These are phyloP conservation scores for Periplaneta americana DNA, from an alignment of 1,140 invertebrate species.

Conservation along the genomic window DNA sequence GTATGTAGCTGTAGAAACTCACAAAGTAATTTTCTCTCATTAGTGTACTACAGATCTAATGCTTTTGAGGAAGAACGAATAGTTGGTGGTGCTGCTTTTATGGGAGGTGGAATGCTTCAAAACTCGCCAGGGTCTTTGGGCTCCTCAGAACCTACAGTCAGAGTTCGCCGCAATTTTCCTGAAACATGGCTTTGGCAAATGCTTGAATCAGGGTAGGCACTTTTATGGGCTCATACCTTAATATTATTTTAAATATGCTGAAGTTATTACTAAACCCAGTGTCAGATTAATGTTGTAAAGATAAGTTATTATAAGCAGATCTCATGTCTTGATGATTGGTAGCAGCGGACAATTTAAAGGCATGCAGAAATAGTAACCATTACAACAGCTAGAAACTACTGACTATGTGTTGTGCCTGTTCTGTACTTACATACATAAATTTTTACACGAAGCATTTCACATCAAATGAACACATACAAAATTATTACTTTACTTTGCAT, in stretches of 20 bases:
- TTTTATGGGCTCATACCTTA: background rate
- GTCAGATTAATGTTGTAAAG: no score
- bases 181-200: conserved; percentile 60
- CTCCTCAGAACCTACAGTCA: conserved; percentile 1
- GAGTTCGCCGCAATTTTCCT: conserved; percentile 52
- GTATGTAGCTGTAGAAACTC: background rate
- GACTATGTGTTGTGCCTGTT: no score
- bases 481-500: no score
- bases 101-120: background rate
- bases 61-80: conserved; percentile 21
- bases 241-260: background rate
- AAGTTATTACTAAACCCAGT: background rate
- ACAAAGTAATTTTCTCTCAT: background rate
- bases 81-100: background rate
- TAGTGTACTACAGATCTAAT: conserved; percentile 49
- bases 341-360: no score
- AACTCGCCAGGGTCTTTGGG: background rate
- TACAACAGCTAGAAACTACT: no score
- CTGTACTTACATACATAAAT: no score
- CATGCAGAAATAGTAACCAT: no score
- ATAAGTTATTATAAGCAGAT: no score
- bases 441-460: no score
- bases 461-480: no score
- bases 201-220: conserved; percentile 48
- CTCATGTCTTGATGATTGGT: no score